Evolutionary conservation across 2,888 invertebrate species (phyloP).

Genomic region (Cheiracanthium punctorium): DNA sequence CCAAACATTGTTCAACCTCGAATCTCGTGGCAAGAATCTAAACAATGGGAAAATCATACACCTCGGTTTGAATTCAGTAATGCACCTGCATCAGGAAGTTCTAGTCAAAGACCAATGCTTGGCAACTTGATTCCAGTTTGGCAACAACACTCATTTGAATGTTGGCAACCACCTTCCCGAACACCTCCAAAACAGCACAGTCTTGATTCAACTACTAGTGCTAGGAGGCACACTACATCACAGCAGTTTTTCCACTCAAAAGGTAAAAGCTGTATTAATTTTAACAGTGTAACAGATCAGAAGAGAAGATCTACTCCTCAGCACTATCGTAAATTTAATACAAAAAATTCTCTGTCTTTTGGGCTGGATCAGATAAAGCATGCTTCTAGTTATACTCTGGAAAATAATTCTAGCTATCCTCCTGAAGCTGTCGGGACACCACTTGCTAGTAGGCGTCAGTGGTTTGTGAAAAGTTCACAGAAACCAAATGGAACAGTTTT

Average conservation of each 20-base stretch:
- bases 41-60: slow-evolving; percentile 50
- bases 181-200: slow-evolving; percentile 60
- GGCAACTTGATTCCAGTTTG: slow-evolving; percentile 53
- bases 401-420: slow-evolving; percentile 54
- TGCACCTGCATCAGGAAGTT: slow-evolving; percentile 13
- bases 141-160: slow-evolving; percentile 64
- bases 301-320: slow-evolving; percentile 55
- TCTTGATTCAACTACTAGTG: slow-evolving; percentile 30
- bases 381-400: slow-evolving; percentile 46
- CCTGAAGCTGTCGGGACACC: slow-evolving; percentile 72
- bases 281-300: slow-evolving; percentile 32
- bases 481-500: slow-evolving; percentile 30
- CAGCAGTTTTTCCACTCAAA: slow-evolving; percentile 52
- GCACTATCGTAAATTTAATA: slow-evolving; percentile 45
- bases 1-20: slow-evolving; percentile 42
- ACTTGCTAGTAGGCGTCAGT: slow-evolving; percentile 73
- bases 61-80: slow-evolving; percentile 49
- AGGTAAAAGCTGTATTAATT: slow-evolving; percentile 56
- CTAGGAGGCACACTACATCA: slow-evolving; percentile 35
- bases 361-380: slow-evolving; percentile 58
- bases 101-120: slow-evolving; percentile 48
- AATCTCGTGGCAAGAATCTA: slow-evolving; percentile 56
- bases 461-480: slow-evolving; percentile 71
- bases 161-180: slow-evolving; percentile 44
- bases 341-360: slow-evolving; percentile 58